These are phyloP conservation scores for Meteorus sp. DNA, from an alignment of 1,140 invertebrate genomes.

Conservation along the genomic window DNA sequence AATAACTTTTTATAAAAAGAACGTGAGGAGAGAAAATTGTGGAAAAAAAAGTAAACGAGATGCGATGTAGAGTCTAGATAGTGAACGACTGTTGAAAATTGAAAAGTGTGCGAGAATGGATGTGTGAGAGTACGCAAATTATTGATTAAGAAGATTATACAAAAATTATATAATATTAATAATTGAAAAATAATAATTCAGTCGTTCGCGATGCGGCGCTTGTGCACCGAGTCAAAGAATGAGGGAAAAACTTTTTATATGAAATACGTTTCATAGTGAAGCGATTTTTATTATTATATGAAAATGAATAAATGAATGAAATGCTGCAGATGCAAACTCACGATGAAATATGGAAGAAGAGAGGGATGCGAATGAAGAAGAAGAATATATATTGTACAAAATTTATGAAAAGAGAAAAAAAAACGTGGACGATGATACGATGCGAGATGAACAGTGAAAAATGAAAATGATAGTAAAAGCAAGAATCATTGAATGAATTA, in stretches of 20 bases:
- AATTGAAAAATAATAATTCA: constrained; percentile 20
- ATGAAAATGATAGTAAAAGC: constrained; percentile 28
- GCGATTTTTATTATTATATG: constrained; percentile 16
- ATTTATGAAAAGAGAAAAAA: constrained; percentile 28
- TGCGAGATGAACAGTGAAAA: constrained; percentile 17
- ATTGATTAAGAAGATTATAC: neutral
- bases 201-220: constrained; percentile 35
- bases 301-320: constrained; percentile 9
- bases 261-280: constrained; percentile 25
- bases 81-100: constrained; percentile 13
- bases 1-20: constrained; percentile 11
- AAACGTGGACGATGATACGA: constrained; percentile 24
- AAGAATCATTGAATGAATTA: constrained; percentile 35
- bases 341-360: neutral
- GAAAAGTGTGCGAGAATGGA: constrained; percentile 3
- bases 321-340: neutral
- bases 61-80: too few relatives aligned
- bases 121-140: constrained; percentile 16
- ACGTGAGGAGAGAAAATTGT: neutral
- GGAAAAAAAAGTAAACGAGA: neutral
- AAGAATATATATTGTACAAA: constrained; percentile 39
- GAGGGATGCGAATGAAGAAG: constrained; percentile 6
- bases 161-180: constrained; percentile 13
- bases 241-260: constrained; percentile 36
- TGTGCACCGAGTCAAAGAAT: constrained; percentile 26